Conservation (phyloP, 2,797 vertebrate genomes). For the Staurois parvus region DNA sequence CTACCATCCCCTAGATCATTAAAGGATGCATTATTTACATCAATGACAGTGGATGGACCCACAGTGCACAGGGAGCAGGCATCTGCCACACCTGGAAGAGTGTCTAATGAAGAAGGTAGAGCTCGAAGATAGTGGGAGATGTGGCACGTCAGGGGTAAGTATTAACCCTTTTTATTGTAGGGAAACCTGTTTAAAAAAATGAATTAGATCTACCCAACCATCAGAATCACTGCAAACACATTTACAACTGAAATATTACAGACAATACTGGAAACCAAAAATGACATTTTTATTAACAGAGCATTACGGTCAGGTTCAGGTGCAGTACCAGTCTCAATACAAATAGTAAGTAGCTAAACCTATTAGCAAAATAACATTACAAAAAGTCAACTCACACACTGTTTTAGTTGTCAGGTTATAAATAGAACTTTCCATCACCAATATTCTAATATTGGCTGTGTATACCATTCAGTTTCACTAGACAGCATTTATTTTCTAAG, state of each 20-base stretch:
- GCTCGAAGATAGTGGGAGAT: too few species aligned
- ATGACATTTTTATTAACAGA: slow-evolving; percentile 60
- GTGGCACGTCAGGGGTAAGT: too few species aligned
- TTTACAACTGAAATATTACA: not conserved
- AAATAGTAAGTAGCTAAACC: slow-evolving; percentile 56
- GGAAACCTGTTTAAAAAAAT: too few species aligned
- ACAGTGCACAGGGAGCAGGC: too few species aligned
- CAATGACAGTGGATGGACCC: too few species aligned
- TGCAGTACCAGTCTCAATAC: slow-evolving; percentile 60
- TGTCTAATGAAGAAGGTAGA: too few species aligned
- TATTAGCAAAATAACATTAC: slow-evolving; percentile 57
- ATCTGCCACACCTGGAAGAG: too few species aligned
- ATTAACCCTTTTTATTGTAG: too few species aligned
- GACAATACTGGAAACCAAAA: slow-evolving; percentile 33
- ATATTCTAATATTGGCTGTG: slow-evolving; percentile 55
- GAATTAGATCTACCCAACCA: too few species aligned
- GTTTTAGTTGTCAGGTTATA: slow-evolving; percentile 60
- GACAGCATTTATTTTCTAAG: slow-evolving; percentile 54
- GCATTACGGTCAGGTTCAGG: slow-evolving; percentile 46
- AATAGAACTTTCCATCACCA: slow-evolving; percentile 60
- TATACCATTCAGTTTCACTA: slow-evolving; percentile 55
- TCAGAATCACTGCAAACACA: not conserved
- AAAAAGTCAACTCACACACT: slow-evolving; percentile 39
- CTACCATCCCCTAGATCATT: too few species aligned
- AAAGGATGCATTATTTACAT: too few species aligned